Conservation (phyloP, 2,113 vertebrate genomes). For the Ammodytes dubius region DNA sequence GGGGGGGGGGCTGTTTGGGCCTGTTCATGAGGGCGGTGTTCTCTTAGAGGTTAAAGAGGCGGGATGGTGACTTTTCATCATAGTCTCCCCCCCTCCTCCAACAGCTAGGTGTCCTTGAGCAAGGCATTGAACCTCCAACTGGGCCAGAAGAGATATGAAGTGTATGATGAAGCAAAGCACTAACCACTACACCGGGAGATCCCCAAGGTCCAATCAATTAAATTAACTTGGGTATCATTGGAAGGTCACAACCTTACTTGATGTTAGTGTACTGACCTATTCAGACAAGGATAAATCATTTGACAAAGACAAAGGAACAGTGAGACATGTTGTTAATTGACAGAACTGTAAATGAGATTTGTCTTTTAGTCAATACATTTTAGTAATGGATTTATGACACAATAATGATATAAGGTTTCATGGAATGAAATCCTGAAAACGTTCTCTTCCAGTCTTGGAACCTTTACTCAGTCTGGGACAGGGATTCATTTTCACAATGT, state of each 20-base stretch:
- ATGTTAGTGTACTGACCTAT: neutral
- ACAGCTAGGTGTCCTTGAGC: conserved; percentile 1
- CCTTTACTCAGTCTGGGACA: neutral
- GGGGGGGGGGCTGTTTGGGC: conserved; percentile 5
- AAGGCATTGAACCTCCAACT: neutral
- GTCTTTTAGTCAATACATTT: neutral
- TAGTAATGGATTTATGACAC: neutral
- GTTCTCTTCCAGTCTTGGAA: neutral
- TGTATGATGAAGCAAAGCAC: neutral
- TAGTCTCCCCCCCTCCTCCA: neutral
- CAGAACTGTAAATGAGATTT: neutral
- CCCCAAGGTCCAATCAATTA: neutral
- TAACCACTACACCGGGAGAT: too few species aligned
- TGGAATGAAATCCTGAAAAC: neutral
- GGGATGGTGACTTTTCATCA: neutral
- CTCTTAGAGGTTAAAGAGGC: conserved; percentile 20
- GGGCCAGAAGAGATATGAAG: neutral
- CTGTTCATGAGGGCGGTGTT: neutral
- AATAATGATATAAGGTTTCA: neutral
- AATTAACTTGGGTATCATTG: neutral
- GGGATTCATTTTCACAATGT: neutral
- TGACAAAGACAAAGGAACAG: neutral
- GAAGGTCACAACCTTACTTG: neutral
- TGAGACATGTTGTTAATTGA: too few species aligned
- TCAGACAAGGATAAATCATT: neutral